Base-by-base conservation (phyloP, 2,888 invertebrate genomes). In the Elaeidobius kamerunicus region DNA sequence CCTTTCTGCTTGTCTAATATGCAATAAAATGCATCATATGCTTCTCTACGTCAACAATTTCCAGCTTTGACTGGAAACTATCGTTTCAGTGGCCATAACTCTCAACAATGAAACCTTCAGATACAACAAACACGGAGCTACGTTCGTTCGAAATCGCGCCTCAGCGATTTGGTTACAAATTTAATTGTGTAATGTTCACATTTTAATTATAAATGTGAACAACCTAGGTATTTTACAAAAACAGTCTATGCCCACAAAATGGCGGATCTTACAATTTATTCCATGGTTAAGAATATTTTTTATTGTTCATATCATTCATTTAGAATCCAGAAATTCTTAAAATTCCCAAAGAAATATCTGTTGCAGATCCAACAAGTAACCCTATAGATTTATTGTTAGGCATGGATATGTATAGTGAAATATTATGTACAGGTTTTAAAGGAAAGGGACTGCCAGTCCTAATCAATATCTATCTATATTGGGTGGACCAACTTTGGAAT, bases 401-500 rank as follows among this genome's bases (percentile, higher is more conserved):
- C 6, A 23, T 48, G 11, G 56, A 58, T 39, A 16, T 54, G 6
- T 57, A 55, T 32, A 52, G 53, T 28, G 45, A 50, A 19, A 14
- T 58, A n/a, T 23, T 56, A 18, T 39, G 20, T 16, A 39, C 11
- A 12, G 52, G 48, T 27, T 30, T 51, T 19, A 18, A 36, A 16
- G 54, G 56, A 27, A 45, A 52, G 14, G 20, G 27, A 12, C 18
- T 50, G 5, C 59, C 56, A n/a, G 32, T 23, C 27, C 27, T 55
- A n/a, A n/a, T 53, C 20, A 53, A 57, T 18, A 55, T 49, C 1
- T 41, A 55, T 36, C 40, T n/a, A n/a, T n/a, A n/a, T 59, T 18
- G 58, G 58, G 2, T 55, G 54, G 54, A 51, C 53, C 11, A 18
- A 56, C 9, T 42, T 48, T 7, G 58, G 56, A n/a, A 36, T 9